Base-by-base conservation (phyloP, 1,140 invertebrate species). In the Pseudomyrmex sp. region DNA sequence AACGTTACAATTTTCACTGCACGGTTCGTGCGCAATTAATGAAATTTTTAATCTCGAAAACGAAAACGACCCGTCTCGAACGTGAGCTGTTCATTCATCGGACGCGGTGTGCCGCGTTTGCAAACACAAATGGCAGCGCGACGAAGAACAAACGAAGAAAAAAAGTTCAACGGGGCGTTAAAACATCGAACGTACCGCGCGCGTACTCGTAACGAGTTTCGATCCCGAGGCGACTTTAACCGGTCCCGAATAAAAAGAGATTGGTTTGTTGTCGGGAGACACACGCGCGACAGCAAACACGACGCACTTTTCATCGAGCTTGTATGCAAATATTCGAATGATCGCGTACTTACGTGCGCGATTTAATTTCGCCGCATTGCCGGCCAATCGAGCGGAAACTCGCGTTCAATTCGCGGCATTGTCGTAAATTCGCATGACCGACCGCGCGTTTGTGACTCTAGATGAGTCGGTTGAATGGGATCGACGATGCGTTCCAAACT, bases 401-500 rank as follows among this genome's bases (percentile, higher is more conserved):
- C 18, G 58, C 35, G 35, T 56, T 70, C 44, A 20, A 59, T 70
- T 26, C 65, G 44, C 35, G 9, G 20, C 12, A 72, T 80, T 72
- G 76, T 80, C 12, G 20, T 18, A 18, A 59, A 52, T 10, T 48
- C 13, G 76, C 76, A 7, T 48, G 23, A 4, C n/a, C 18, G 15
- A 35, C 46, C 58, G 54, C 58, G 20, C 18, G n/a, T 1, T 59
- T 18, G 48, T 23, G 61, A 18, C 46, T 54, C 35, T 63, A 7
- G 72, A 74, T 15, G 13, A 74, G 8, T 18, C 18, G 44, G 50
- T n/a, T 87, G 79, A 90, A 90, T 82, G 80, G 88, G 59, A 58
- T 79, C 77, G 62, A 3, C 82, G 87, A 90, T 54, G 89, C 88
- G 87, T 87, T 75, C 35, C 12, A 63, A 87, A 90, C 76, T 83